These are phyloP conservation scores for Littorina saxatilis DNA, from an alignment of 1,140 invertebrate genomes.

Conservation along the genomic window DNA sequence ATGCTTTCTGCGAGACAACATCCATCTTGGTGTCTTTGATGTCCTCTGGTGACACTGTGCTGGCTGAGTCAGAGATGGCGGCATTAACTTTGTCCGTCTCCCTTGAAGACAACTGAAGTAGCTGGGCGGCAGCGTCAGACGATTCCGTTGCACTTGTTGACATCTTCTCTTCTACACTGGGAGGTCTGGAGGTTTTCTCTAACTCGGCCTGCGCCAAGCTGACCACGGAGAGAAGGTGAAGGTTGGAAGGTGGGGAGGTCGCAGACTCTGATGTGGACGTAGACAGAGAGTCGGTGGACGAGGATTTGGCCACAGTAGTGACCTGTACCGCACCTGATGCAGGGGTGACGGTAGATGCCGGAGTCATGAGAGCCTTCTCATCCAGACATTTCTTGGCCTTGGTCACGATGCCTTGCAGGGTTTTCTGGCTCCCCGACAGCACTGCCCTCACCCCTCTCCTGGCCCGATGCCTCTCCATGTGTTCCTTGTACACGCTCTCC, in stretches of 20 bases:
- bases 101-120: no score
- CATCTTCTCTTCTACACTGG: neutral
- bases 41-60: neutral
- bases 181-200: neutral
- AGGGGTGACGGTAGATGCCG: neutral
- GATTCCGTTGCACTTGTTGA: neutral
- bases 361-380: slow-evolving; percentile 9
- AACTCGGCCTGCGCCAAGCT: slow-evolving; percentile 26
- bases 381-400: slow-evolving; percentile 39
- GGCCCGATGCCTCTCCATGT: slow-evolving; percentile 20
- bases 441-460: slow-evolving; percentile 1
- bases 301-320: no score
- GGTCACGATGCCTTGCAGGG: slow-evolving; percentile 2
- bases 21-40: neutral
- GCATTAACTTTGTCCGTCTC: no score
- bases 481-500: slow-evolving; percentile 16
- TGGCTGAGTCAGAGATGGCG: neutral
- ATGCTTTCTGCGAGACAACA: no score
- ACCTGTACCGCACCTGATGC: neutral
- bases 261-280: neutral
- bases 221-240: slow-evolving; percentile 17
- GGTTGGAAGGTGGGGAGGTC: slow-evolving; percentile 10
- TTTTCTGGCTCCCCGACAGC: slow-evolving; percentile 19
- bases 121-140: neutral
- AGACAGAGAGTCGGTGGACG: no score